These are phyloP conservation scores for Sclerodermus sp. DNA, from an alignment of 2,888 invertebrate species.

Conservation along the genomic window DNA sequence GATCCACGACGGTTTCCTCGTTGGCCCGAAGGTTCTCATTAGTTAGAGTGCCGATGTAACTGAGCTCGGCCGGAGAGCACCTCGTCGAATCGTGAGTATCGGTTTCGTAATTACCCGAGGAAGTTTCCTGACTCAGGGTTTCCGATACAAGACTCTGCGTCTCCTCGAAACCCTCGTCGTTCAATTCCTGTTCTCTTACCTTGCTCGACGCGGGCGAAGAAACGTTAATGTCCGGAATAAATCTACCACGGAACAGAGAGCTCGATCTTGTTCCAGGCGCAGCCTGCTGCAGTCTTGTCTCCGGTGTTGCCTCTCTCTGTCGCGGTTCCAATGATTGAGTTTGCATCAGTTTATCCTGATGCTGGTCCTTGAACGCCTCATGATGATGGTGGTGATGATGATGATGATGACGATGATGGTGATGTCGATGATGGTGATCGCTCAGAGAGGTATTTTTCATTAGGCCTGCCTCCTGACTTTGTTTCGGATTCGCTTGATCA, in stretches of 20 bases:
- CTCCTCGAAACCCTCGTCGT: conserved; percentile 90
- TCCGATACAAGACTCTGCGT: conserved; percentile 86
- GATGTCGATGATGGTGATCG: conserved; percentile 9
- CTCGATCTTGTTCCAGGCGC: conserved; percentile 2
- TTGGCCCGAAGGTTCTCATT: conserved; percentile 1
- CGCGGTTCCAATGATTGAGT: too few species aligned
- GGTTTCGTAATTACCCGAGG: conserved; percentile 71
- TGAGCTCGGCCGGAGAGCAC: conserved; percentile 49
- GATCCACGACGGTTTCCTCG: background rate
- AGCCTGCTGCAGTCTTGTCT: too few species aligned
- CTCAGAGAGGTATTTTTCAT: conserved; percentile 3
- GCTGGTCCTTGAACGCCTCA: too few species aligned
- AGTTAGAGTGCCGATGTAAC: conserved; percentile 10
- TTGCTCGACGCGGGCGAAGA: conserved; percentile 53
- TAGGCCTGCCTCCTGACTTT: conserved; percentile 3
- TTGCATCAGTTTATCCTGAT: too few species aligned
- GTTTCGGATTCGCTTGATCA: background rate
- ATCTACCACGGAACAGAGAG: conserved; percentile 37
- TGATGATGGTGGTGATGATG: too few species aligned
- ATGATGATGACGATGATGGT: too few species aligned
- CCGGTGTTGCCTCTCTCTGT: too few species aligned
- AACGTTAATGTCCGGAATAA: conserved; percentile 59
- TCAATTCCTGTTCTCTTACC: conserved; percentile 69
- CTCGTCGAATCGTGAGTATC: conserved; percentile 62
- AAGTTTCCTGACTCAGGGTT: conserved; percentile 82